These are phyloP conservation scores for Lepeophtheirus nordmannii DNA, from an alignment of 2,888 invertebrate genomes.

Conservation along the genomic window DNA sequence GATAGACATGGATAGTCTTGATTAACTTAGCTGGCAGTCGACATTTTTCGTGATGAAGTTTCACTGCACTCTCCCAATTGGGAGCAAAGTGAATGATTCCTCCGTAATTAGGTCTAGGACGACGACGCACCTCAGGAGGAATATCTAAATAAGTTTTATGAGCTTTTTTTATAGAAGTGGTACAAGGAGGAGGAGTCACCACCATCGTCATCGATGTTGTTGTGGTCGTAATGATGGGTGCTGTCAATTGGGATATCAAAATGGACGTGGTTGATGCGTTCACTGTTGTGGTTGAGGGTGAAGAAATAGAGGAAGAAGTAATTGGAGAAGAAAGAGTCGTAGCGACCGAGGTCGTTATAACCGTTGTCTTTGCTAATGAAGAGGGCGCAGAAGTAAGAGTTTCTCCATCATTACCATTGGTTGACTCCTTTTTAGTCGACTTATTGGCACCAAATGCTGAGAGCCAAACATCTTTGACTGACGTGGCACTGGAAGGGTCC, in stretches of 20 bases:
- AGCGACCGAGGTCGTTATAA: too few species aligned
- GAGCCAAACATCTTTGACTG: conserved; percentile 15
- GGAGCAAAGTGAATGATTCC: conserved; percentile 23
- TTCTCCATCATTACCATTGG: neutral
- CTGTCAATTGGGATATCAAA: neutral
- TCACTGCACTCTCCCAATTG: conserved; percentile 15
- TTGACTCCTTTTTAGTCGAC: neutral
- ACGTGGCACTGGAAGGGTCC: neutral
- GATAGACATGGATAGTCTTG: neutral
- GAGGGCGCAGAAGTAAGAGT: too few species aligned
- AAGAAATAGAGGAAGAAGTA: neutral
- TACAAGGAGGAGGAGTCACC: neutral
- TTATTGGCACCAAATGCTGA: conserved; percentile 21
- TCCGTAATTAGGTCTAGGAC: conserved; percentile 21
- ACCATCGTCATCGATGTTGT: neutral
- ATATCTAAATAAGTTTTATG: conserved; percentile 20
- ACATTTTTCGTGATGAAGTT: conserved; percentile 13
- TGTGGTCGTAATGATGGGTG: neutral
- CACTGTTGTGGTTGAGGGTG: neutral
- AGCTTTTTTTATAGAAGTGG: neutral
- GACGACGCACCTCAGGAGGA: conserved; percentile 18
- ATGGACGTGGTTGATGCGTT: neutral
- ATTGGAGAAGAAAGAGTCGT: neutral
- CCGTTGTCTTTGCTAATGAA: too few species aligned
- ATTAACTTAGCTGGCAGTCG: neutral